These are phyloP conservation scores for Plemyria rubiginata DNA, from an alignment of 2,888 invertebrate species.

Conservation along the genomic window DNA sequence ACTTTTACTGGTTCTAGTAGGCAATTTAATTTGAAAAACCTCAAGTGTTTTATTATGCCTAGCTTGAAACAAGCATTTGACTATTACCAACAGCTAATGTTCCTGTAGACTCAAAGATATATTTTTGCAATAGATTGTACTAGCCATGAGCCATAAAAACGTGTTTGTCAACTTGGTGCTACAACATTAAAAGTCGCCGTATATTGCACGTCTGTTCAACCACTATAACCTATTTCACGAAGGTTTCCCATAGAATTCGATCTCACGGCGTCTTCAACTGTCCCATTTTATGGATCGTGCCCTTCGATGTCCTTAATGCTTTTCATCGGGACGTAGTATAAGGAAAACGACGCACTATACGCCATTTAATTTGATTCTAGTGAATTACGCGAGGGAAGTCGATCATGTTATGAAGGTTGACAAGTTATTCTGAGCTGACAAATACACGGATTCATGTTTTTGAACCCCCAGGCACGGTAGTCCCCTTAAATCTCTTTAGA, in stretches of 20 bases:
- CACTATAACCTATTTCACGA: conserved; percentile 42
- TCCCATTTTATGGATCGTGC: conserved; percentile 58
- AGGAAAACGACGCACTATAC: conserved; percentile 33
- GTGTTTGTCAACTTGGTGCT: no score
- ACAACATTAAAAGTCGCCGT: conserved; percentile 27
- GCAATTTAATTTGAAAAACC: no score
- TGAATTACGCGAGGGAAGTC: conserved; percentile 17
- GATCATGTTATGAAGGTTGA: not conserved
- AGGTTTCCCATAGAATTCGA: conserved; percentile 49
- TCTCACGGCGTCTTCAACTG: conserved; percentile 57
- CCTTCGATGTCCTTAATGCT: conserved; percentile 54
- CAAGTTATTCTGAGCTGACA: not conserved
- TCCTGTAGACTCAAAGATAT: no score
- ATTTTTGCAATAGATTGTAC: no score
- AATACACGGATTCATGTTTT: not conserved
- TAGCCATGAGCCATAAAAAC: no score
- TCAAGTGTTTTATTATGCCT: no score
- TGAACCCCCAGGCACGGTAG: no score
- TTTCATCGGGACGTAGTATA: conserved; percentile 48
- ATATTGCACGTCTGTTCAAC: conserved; percentile 37
- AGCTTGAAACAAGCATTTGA: no score
- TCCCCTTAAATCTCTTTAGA: no score
- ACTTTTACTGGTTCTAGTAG: no score
- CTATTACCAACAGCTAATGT: no score
- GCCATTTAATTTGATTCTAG: conserved; percentile 30